These are phyloP conservation scores for Andrena minutula DNA, from an alignment of 2,888 invertebrate genomes.

Conservation along the genomic window DNA sequence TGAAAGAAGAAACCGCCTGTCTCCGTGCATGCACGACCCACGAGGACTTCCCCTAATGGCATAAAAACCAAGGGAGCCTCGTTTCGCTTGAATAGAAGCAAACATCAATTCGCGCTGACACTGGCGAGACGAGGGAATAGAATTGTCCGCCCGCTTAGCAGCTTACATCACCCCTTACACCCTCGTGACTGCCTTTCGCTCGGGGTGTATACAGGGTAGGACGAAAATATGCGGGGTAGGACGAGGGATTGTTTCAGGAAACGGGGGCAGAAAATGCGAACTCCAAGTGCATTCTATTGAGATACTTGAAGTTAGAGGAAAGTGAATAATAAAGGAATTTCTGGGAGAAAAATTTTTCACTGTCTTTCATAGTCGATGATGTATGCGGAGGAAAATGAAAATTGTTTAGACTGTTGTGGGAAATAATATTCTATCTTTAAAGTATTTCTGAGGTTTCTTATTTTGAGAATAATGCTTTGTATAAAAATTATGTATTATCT, in stretches of 20 bases:
- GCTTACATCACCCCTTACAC: slow-evolving; percentile 57
- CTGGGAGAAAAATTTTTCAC: too few species aligned
- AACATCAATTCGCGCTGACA: slow-evolving; percentile 77
- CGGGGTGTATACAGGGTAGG: neutral
- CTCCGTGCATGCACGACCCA: slow-evolving; percentile 65
- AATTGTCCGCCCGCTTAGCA: slow-evolving; percentile 70
- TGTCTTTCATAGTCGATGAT: too few species aligned
- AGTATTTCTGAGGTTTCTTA: too few species aligned
- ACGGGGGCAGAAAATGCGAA: neutral
- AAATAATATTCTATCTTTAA: too few species aligned
- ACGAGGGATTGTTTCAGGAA: neutral
- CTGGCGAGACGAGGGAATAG: slow-evolving; percentile 63
- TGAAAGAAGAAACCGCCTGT: slow-evolving; percentile 20
- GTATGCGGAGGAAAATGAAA: too few species aligned
- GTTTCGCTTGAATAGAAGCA: slow-evolving; percentile 71
- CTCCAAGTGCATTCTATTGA: neutral
- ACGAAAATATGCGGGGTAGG: neutral
- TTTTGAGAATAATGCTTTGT: too few species aligned
- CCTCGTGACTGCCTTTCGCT: neutral
- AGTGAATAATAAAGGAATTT: too few species aligned
- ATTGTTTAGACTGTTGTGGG: too few species aligned
- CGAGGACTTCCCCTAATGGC: slow-evolving; percentile 70
- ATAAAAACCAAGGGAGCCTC: slow-evolving; percentile 72
- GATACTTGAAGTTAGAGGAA: too few species aligned
- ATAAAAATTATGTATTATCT: too few species aligned